Conservation (phyloP, 2,113 vertebrate species). For the Colinus virginianus region DNA sequence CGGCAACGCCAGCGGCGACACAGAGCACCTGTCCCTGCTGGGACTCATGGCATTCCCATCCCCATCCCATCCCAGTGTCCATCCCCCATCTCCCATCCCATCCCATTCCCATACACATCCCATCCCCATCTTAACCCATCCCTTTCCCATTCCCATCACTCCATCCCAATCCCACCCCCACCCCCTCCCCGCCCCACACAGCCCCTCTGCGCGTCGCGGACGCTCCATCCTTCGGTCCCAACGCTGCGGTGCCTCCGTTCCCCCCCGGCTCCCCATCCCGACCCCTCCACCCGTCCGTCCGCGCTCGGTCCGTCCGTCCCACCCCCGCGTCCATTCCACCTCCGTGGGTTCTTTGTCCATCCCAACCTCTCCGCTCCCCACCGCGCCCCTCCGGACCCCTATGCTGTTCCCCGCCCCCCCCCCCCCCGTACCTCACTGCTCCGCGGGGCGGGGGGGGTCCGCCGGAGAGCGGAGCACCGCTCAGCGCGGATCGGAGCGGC, state of each 20-base stretch:
- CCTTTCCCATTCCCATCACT: neutral
- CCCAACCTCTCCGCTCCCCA: neutral
- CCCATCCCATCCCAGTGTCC: neutral
- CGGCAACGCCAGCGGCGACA: neutral
- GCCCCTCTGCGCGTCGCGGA: neutral
- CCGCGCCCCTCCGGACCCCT: no score
- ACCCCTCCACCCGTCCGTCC: neutral
- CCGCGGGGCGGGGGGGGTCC: neutral
- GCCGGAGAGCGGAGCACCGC: neutral
- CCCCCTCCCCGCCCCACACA: neutral
- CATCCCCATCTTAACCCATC: neutral
- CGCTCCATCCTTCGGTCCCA: no score
- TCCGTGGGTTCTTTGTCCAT: no score
- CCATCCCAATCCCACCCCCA: neutral
- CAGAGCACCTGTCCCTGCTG: neutral
- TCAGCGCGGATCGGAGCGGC: neutral
- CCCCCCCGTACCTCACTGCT: no score
- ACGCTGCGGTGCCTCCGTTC: no score
- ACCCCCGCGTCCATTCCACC: neutral
- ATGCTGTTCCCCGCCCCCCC: neutral
- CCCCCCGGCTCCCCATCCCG: neutral
- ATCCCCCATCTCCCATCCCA: neutral
- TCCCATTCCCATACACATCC: neutral
- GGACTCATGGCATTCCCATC: no score
- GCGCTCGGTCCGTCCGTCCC: neutral